Conservation (phyloP, 1,140 invertebrate genomes). For the Papilio dardanus region DNA sequence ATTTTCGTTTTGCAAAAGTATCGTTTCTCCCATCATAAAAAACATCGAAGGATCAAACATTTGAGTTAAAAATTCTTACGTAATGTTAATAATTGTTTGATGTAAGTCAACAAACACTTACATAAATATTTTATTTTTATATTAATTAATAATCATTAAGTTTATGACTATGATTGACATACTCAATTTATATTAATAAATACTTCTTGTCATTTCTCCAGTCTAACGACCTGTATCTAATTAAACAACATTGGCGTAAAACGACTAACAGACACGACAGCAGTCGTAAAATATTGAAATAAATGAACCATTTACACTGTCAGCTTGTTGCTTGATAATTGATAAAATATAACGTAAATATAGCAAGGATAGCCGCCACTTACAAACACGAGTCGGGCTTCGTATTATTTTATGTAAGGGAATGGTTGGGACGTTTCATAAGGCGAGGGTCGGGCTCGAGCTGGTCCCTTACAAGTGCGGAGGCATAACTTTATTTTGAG, state of each 20-base stretch:
- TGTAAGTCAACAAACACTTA: not conserved
- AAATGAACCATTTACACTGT: conserved; percentile 28
- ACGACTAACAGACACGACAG: conserved; percentile 12
- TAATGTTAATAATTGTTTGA: not conserved
- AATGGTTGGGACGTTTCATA: conserved; percentile 47
- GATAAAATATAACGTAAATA: conserved; percentile 34
- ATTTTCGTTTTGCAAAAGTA: conserved; percentile 14
- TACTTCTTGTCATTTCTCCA: not conserved
- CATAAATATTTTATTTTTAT: too few relatives aligned
- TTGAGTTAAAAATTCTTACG: not conserved
- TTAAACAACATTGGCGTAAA: conserved; percentile 22
- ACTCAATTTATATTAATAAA: not conserved
- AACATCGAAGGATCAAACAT: not conserved
- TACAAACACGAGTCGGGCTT: not conserved
- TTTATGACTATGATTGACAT: not conserved
- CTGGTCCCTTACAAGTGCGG: conserved; percentile 69
- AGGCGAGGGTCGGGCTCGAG: conserved; percentile 62
- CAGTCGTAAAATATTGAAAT: conserved; percentile 30
- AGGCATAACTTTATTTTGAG: conserved; percentile 79
- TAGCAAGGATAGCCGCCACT: not conserved
- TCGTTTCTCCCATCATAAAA: not conserved
- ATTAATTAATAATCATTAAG: not conserved
- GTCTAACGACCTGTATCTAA: conserved; percentile 11
- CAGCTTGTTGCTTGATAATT: conserved; percentile 29
- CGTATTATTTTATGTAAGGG: conserved; percentile 17